Evolutionary conservation across 2,888 invertebrate species (phyloP).

Genomic region (Lottia gigantea): DNA sequence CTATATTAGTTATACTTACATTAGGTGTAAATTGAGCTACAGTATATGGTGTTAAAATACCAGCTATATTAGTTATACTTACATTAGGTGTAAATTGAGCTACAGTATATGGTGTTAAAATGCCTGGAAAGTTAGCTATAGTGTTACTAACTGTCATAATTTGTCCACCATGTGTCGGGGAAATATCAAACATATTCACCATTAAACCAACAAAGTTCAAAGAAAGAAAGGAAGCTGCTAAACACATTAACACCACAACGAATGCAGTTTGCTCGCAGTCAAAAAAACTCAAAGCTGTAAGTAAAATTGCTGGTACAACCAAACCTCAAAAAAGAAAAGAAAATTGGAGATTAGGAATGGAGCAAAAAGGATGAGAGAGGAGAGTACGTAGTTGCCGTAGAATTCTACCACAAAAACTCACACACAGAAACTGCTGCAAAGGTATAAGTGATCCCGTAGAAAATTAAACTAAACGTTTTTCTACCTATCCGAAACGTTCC

Average conservation of each 20-base stretch:
- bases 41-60: too few species aligned
- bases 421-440: neutral
- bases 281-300: slow-evolving; percentile 50
- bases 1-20: too few species aligned
- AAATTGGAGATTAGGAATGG: too few species aligned
- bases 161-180: slow-evolving; percentile 34
- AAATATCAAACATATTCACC: slow-evolving; percentile 39
- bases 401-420: too few species aligned
- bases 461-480: too few species aligned
- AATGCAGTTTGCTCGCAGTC: slow-evolving; percentile 40
- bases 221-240: slow-evolving; percentile 44
- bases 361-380: too few species aligned
- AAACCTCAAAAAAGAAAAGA: slow-evolving; percentile 37
- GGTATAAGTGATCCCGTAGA: neutral
- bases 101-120: slow-evolving; percentile 39
- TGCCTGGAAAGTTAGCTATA: slow-evolving; percentile 35
- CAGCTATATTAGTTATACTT: slow-evolving; percentile 14
- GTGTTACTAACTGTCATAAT: slow-evolving; percentile 36
- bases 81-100: slow-evolving; percentile 37
- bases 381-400: too few species aligned
- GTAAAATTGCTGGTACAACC: slow-evolving; percentile 41
- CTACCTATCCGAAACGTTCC: too few species aligned
- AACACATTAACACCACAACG: slow-evolving; percentile 45
- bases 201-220: slow-evolving; percentile 43
- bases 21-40: too few species aligned